Evolutionary conservation across 2,797 vertebrate species (phyloP).

Genomic region (Rhynchonycteris naso): DNA sequence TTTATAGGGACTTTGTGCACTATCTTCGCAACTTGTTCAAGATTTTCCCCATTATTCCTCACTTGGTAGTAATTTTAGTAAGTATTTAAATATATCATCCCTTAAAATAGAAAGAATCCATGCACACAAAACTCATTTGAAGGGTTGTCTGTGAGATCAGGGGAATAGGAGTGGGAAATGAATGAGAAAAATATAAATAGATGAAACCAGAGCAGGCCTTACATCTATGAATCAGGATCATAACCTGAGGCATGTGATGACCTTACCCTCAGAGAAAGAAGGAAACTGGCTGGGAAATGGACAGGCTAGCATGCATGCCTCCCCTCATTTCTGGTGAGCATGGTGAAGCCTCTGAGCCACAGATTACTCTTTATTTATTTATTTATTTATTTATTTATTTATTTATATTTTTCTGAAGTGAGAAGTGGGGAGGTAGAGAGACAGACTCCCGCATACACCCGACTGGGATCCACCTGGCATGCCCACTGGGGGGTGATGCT

Average conservation of each 20-base stretch:
- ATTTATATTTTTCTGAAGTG: no score
- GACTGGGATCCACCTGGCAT: no score
- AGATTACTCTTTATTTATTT: not conserved
- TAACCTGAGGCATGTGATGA: not conserved
- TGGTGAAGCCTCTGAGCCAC: not conserved
- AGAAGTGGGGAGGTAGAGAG: no score
- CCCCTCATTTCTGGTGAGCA: not conserved
- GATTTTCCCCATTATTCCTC: not conserved
- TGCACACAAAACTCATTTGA: not conserved
- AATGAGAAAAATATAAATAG: not conserved
- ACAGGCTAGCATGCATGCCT: not conserved
- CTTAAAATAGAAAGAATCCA: not conserved
- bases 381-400: no score
- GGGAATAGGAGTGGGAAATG: not conserved
- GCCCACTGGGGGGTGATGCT: no score
- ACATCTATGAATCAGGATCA: not conserved
- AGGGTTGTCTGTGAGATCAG: not conserved
- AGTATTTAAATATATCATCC: not conserved
- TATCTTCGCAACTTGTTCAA: not conserved
- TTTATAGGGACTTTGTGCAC: not conserved
- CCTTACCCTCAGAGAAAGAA: not conserved
- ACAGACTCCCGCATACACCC: no score
- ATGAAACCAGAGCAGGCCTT: not conserved
- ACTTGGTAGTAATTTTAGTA: not conserved
- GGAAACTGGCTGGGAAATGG: not conserved